A percentile compares a stretch with the other conserved stretches of the same genome.
phyloP scores from a whole-genome alignment of 2,888 invertebrate species.

The Steinernema carpocapsae region DNA sequence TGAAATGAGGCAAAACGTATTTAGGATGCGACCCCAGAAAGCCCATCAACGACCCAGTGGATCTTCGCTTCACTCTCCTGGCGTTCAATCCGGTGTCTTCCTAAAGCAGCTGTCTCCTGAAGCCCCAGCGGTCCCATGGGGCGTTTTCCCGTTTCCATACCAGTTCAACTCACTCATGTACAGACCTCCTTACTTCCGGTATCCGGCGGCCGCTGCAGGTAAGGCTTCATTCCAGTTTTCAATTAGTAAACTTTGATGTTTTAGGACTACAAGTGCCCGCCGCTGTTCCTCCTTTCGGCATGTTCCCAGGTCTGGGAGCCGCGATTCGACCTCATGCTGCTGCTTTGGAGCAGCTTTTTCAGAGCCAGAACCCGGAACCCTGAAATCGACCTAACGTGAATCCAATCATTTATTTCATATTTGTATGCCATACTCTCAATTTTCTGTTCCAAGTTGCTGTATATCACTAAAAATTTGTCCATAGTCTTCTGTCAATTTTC shows the following conservation, averaged over 20 bases:
- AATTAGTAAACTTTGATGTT: neutral
- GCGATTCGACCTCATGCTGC: slow-evolving; percentile 15
- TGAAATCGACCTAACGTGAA: neutral
- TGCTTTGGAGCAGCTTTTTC: slow-evolving; percentile 1
- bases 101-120: slow-evolving; percentile 2
- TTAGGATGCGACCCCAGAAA: neutral
- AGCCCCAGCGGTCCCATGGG: neutral
- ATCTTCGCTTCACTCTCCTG: slow-evolving; percentile 4
- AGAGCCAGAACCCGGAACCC: neutral
- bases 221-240: neutral
- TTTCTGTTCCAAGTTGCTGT: too few relatives aligned
- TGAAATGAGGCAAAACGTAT: neutral
- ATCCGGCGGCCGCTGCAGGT: slow-evolving; percentile 21
- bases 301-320: neutral
- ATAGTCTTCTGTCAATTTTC: neutral
- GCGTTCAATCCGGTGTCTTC: neutral
- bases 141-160: slow-evolving; percentile 17
- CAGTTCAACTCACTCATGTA: slow-evolving; percentile 20
- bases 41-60: slow-evolving; percentile 14
- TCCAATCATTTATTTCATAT: too few relatives aligned
- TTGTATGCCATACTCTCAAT: too few relatives aligned
- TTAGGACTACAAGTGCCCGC: neutral
- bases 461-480: neutral
- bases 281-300: slow-evolving; percentile 5
- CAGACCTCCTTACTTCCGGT: slow-evolving; percentile 17